Percentiles rank a stretch among this genome's conserved stretches.
Evolutionary conservation across 1,140 invertebrate species (phyloP).

Genomic region (Sitophilus oryzae): DNA sequence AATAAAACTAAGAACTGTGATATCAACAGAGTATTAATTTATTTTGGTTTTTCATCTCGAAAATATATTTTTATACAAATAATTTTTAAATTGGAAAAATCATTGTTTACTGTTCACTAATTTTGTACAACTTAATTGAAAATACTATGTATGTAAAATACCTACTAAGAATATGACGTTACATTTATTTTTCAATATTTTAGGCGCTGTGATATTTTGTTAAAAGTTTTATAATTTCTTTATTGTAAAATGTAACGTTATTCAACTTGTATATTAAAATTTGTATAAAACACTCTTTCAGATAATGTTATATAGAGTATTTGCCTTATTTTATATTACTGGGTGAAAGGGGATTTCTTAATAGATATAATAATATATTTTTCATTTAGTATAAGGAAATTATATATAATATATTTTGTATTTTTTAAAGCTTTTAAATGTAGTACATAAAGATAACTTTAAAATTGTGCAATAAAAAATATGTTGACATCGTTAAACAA

Average conservation of each 20-base stretch:
- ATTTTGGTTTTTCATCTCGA: neutral
- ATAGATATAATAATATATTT: conserved; percentile 17
- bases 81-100: neutral
- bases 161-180: conserved; percentile 27
- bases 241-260: conserved; percentile 25
- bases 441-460: neutral
- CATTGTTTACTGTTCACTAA: neutral
- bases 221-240: conserved; percentile 30
- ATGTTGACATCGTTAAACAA: neutral
- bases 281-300: neutral
- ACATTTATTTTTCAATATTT: conserved; percentile 17
- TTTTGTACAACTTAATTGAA: conserved; percentile 10
- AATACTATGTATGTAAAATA: no score
- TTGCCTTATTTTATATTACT: conserved; percentile 29
- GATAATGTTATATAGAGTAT: conserved; percentile 12
- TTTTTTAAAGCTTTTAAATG: conserved; percentile 10
- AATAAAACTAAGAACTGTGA: conserved; percentile 8
- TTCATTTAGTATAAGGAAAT: conserved; percentile 6
- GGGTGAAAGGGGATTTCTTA: conserved; percentile 38
- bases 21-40: conserved; percentile 5
- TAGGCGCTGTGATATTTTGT: conserved; percentile 41
- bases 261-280: conserved; percentile 11
- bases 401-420: conserved; percentile 28
- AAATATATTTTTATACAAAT: neutral
- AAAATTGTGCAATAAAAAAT: conserved; percentile 6